phyloP scores from a whole-genome alignment of 2,113 vertebrate species.

The Xiphophorus hellerii region DNA sequence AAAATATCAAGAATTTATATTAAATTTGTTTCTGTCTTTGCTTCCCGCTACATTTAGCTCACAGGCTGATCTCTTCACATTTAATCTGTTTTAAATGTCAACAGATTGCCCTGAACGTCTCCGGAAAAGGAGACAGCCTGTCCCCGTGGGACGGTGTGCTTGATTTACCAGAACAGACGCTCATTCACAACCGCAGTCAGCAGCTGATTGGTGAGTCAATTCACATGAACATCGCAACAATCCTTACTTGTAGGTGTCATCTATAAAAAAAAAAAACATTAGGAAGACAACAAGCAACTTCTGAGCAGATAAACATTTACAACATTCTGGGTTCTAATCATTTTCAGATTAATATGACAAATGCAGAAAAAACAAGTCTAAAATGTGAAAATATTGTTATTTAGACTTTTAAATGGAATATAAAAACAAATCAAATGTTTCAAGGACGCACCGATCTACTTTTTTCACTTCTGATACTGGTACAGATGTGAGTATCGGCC shows the following conservation, averaged over 20 bases:
- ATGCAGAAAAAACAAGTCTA: not conserved
- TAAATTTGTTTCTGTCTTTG: not conserved
- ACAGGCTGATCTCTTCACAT: not conserved
- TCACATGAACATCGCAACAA: not conserved
- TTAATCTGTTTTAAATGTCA: conserved; percentile 33
- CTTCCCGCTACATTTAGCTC: not conserved
- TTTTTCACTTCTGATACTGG: too few species aligned
- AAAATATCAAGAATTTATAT: not conserved
- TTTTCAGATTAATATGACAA: not conserved
- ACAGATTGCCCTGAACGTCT: conserved; percentile 95
- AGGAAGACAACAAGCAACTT: not conserved
- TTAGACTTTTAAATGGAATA: not conserved
- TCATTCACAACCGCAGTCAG: conserved; percentile 90
- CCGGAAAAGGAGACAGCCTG: conserved; percentile 97
- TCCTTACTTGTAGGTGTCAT: not conserved
- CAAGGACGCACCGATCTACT: too few species aligned
- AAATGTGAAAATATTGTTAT: not conserved
- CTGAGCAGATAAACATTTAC: not conserved
- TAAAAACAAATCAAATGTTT: not conserved
- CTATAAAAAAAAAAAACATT: not conserved
- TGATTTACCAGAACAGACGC: conserved; percentile 91
- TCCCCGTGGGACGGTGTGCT: conserved; percentile 94
- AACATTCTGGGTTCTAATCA: not conserved
- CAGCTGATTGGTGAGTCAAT: conserved; percentile 89
- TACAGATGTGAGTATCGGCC: too few species aligned